phyloP scores from a whole-genome alignment of 2,797 vertebrate species.

The Etheostoma nigrum region DNA sequence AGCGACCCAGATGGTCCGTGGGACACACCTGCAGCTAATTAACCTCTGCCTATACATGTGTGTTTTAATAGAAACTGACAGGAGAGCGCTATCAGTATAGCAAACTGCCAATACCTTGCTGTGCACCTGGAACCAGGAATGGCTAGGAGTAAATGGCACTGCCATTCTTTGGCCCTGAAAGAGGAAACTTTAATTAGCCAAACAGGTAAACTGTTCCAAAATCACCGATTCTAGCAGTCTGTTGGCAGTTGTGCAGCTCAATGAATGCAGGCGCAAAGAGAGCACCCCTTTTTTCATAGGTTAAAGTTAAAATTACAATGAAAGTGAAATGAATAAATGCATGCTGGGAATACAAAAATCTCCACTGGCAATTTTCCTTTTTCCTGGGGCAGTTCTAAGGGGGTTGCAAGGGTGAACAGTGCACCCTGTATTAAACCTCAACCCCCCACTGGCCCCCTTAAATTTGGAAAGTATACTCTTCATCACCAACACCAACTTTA shows the following conservation, averaged over 20 bases:
- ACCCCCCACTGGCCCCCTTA: too few relatives aligned
- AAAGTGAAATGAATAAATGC: not conserved
- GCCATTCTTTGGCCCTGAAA: constrained; percentile 7
- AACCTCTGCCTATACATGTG: constrained; percentile 37
- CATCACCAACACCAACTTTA: too few relatives aligned
- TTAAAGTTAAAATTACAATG: not conserved
- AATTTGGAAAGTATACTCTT: too few relatives aligned
- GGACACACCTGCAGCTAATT: constrained; percentile 58
- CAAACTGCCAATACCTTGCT: constrained; percentile 26
- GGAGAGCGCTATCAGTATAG: constrained; percentile 11
- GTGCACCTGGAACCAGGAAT: constrained; percentile 42
- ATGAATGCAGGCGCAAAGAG: not conserved
- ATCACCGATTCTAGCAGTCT: not conserved
- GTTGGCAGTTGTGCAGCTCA: not conserved
- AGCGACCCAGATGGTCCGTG: constrained; percentile 40
- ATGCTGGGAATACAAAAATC: not conserved
- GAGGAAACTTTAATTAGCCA: constrained; percentile 14
- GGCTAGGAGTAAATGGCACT: constrained; percentile 17
- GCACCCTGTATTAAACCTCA: too few relatives aligned
- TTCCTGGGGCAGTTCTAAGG: too few relatives aligned
- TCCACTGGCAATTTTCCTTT: constrained; percentile 3
- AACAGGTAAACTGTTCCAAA: constrained; percentile 13
- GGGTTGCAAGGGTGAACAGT: too few relatives aligned
- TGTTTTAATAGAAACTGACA: constrained; percentile 34
- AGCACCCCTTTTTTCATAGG: not conserved